These are phyloP conservation scores for Tetragonisca angustula DNA, from an alignment of 2,888 invertebrate species.

Conservation along the genomic window DNA sequence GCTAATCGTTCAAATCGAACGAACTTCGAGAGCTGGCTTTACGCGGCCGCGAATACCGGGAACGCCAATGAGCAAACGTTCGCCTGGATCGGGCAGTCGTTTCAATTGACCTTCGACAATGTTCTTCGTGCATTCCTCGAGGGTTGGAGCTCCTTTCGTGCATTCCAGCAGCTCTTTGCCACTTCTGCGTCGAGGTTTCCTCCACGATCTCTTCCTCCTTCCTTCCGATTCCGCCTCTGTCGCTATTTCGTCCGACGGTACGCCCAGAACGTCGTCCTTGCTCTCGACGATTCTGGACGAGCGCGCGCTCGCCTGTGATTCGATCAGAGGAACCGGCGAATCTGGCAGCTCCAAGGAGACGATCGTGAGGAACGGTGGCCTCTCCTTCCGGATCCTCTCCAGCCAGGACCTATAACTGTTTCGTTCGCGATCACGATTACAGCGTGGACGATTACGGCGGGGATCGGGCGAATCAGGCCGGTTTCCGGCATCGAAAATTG, in stretches of 20 bases:
- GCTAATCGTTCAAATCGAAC: neutral
- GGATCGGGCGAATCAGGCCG: slow-evolving; percentile 14
- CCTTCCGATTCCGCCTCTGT: slow-evolving; percentile 41
- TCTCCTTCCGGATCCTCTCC: slow-evolving; percentile 75
- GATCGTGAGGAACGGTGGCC: slow-evolving; percentile 79
- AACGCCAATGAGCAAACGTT: slow-evolving; percentile 46
- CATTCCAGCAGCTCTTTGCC: slow-evolving; percentile 67
- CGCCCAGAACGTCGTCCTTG: slow-evolving; percentile 74
- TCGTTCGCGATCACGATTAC: slow-evolving; percentile 23
- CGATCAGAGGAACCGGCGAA: slow-evolving; percentile 79
- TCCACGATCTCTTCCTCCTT: slow-evolving; percentile 49
- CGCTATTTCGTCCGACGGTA: slow-evolving; percentile 65
- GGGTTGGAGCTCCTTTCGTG: slow-evolving; percentile 68
- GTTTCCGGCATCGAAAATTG: slow-evolving; percentile 25
- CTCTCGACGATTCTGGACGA: slow-evolving; percentile 59
- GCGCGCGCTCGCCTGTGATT: slow-evolving; percentile 76
- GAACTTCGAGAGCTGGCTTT: slow-evolving; percentile 6
- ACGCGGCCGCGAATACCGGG: slow-evolving; percentile 36
- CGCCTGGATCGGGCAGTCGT: slow-evolving; percentile 25
- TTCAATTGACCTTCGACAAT: slow-evolving; percentile 73
- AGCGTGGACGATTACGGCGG: slow-evolving; percentile 4
- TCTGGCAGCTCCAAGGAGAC: slow-evolving; percentile 80
- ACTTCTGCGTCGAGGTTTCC: slow-evolving; percentile 58
- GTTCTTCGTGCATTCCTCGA: slow-evolving; percentile 75
- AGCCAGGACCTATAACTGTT: slow-evolving; percentile 79